These are phyloP conservation scores for Miltochrista miniata DNA, from an alignment of 2,888 invertebrate species.

Conservation along the genomic window DNA sequence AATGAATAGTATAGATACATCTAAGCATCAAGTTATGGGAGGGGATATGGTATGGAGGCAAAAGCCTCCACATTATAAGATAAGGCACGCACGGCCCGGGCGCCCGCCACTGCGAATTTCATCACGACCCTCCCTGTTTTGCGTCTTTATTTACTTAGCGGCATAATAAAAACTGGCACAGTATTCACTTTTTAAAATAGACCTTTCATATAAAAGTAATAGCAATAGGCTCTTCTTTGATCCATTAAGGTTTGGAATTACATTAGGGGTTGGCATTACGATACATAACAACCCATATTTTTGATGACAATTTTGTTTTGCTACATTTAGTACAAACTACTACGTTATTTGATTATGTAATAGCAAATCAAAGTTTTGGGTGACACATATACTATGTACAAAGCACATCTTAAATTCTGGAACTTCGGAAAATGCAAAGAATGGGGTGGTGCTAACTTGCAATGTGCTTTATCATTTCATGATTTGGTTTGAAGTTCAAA, in stretches of 20 bases:
- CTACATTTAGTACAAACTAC: not conserved
- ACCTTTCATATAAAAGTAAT: not conserved
- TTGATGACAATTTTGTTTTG: not conserved
- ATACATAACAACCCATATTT: not conserved
- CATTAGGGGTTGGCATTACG: not conserved
- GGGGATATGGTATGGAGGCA: slow-evolving; percentile 45
- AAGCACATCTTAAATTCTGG: too few species aligned
- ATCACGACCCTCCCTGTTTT: slow-evolving; percentile 56
- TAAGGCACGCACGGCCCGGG: slow-evolving; percentile 73
- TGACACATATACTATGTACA: too few species aligned
- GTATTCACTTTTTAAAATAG: not conserved
- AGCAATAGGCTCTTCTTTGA: not conserved
- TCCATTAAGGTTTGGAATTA: not conserved
- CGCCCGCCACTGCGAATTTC: slow-evolving; percentile 59
- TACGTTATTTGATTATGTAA: too few species aligned
- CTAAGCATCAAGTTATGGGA: slow-evolving; percentile 35
- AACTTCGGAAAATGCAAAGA: too few species aligned
- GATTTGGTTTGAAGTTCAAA: too few species aligned
- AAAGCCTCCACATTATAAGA: slow-evolving; percentile 58
- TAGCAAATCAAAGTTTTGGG: too few species aligned
- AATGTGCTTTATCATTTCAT: too few species aligned
- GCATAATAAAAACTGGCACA: slow-evolving; percentile 35
- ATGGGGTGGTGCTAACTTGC: too few species aligned
- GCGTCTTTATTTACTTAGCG: slow-evolving; percentile 57
- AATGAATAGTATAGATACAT: slow-evolving; percentile 17